These are phyloP conservation scores for Drosophila rubida DNA, from an alignment of 2,888 invertebrate species.

Conservation along the genomic window DNA sequence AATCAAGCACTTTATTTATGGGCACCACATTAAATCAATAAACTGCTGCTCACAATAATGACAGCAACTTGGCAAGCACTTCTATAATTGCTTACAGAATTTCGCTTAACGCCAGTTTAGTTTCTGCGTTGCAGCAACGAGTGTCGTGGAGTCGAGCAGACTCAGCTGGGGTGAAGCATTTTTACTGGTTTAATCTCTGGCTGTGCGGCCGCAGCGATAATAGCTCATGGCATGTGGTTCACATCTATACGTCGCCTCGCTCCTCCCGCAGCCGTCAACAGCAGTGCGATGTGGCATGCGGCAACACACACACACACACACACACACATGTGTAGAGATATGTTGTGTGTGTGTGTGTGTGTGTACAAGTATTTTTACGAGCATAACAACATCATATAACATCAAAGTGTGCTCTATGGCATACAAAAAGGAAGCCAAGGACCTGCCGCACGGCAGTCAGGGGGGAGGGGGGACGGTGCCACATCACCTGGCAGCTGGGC, in stretches of 20 bases:
- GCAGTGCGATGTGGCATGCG: conserved; percentile 35
- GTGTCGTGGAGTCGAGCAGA: background rate
- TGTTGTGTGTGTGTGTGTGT: conserved; percentile 22
- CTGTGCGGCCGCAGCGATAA: conserved; percentile 60
- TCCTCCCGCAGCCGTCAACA: background rate
- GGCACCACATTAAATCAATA: too few species aligned
- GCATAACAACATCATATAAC: conserved; percentile 75
- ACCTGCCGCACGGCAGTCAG: conserved; percentile 28
- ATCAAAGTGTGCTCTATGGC: conserved; percentile 66
- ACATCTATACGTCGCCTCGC: conserved; percentile 27
- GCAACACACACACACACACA: conserved; percentile 11
- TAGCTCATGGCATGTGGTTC: conserved; percentile 63
- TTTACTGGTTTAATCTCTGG: conserved; percentile 39
- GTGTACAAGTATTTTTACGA: conserved; percentile 70
- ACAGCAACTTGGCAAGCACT: too few species aligned
- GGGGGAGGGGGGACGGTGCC: background rate
- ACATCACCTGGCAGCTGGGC: conserved; percentile 50
- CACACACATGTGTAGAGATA: background rate
- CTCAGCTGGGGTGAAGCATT: background rate
- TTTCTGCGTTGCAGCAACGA: too few species aligned
- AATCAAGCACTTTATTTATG: too few species aligned
- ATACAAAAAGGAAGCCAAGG: conserved; percentile 66
- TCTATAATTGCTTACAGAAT: too few species aligned
- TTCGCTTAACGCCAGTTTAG: too few species aligned
- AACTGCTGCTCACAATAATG: too few species aligned